These are phyloP conservation scores for Philotrypesis tridentata DNA, from an alignment of 1,140 invertebrate species.

Conservation along the genomic window DNA sequence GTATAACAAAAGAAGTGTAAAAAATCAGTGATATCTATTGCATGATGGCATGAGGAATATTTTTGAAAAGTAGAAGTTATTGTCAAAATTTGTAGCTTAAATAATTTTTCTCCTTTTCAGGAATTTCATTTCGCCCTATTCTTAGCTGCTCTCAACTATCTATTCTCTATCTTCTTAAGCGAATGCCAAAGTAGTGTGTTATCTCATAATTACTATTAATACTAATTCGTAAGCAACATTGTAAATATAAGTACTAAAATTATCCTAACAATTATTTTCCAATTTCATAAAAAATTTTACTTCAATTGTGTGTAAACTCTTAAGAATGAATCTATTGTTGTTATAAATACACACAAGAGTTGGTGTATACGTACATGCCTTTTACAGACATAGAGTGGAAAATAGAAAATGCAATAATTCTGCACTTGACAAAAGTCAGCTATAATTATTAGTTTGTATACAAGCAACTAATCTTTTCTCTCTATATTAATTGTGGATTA, in stretches of 20 bases:
- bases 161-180: slow-evolving; percentile 12
- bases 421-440: too few species aligned
- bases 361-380: background rate
- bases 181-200: slow-evolving; percentile 17
- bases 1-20: slow-evolving; percentile 58
- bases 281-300: too few species aligned
- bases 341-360: background rate
- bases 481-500: too few species aligned
- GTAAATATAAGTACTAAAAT: background rate
- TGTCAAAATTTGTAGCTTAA: slow-evolving; percentile 33
- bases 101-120: background rate
- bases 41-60: slow-evolving; percentile 47
- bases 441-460: background rate
- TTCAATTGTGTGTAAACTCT: too few species aligned
- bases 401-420: too few species aligned
- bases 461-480: too few species aligned
- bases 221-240: background rate
- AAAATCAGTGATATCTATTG: slow-evolving; percentile 35
- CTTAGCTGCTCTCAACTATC: background rate
- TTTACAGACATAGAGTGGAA: too few species aligned
- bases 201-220: background rate
- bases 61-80: slow-evolving; percentile 12
- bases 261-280: too few species aligned
- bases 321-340: background rate
- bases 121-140: background rate